A percentile compares a stretch with the other conserved stretches of the same genome.
Conservation (phyloP, 2,888 invertebrate species). For the Pomacea canaliculata region DNA sequence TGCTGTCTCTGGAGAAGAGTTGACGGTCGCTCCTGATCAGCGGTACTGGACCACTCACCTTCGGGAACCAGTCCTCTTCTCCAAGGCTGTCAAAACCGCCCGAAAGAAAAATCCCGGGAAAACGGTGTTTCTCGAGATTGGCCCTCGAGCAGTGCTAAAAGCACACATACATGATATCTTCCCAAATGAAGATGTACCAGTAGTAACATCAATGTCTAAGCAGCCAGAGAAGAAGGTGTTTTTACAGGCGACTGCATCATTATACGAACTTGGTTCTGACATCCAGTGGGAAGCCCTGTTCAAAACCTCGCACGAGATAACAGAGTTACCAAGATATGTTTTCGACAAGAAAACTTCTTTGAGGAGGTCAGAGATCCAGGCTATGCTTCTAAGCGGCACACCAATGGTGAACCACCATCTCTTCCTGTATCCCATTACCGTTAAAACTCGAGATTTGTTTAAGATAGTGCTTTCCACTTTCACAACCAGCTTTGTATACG, state of each 20-base stretch:
- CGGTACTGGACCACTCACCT: constrained; percentile 52
- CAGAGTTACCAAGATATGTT: constrained; percentile 38
- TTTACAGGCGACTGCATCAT: constrained; percentile 23
- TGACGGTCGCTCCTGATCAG: constrained; percentile 25
- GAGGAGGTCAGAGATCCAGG: constrained; percentile 31
- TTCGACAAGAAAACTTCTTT: constrained; percentile 35
- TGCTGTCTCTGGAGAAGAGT: constrained; percentile 42
- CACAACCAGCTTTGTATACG: constrained; percentile 34
- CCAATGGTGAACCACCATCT: constrained; percentile 23
- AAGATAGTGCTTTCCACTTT: constrained; percentile 13
- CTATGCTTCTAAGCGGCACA: constrained; percentile 25
- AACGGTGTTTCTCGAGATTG: constrained; percentile 50
- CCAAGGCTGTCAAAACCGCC: constrained; percentile 34
- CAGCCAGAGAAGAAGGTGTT: constrained; percentile 27
- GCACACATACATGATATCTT: constrained; percentile 38
- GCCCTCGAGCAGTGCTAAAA: constrained; percentile 47
- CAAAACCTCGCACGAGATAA: background rate
- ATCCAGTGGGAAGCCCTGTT: constrained; percentile 21
- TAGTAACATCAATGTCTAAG: constrained; percentile 32
- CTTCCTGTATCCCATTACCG: constrained; percentile 12
- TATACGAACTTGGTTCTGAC: constrained; percentile 32
- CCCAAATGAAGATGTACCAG: constrained; percentile 18
- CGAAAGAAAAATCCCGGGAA: background rate
- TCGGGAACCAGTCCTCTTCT: constrained; percentile 44
- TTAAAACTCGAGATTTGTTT: constrained; percentile 16